Evolutionary conservation across 2,113 vertebrate species (phyloP).

Genomic region (Halcyon malimbica): DNA sequence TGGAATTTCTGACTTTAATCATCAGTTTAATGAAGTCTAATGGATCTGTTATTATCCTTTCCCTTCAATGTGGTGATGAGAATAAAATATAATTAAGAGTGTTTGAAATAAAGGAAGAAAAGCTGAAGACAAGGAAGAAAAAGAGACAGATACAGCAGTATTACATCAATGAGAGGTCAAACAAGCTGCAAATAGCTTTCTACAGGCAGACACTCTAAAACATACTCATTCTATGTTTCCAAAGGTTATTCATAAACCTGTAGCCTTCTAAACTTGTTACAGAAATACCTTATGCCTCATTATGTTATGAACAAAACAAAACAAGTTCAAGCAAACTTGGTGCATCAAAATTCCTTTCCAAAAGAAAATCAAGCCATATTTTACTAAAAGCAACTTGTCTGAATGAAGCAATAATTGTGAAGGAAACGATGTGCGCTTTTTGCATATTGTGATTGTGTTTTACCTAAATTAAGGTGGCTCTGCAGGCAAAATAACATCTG

Average conservation of each 20-base stretch:
- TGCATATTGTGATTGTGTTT: not conserved
- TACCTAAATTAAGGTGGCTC: not conserved
- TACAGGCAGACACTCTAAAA: not conserved
- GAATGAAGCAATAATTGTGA: not conserved
- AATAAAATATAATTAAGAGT: constrained; percentile 45
- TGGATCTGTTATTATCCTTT: constrained; percentile 45
- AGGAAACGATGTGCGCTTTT: not conserved
- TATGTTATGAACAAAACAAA: not conserved
- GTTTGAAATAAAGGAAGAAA: constrained; percentile 51
- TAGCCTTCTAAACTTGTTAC: not conserved
- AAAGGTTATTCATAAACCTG: not conserved
- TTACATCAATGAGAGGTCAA: not conserved
- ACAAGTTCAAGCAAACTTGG: not conserved
- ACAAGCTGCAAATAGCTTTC: not conserved
- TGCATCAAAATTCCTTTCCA: not conserved
- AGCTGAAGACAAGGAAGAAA: not conserved
- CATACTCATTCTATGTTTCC: not conserved
- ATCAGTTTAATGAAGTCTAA: constrained; percentile 58
- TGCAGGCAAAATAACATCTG: not conserved
- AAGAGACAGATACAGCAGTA: not conserved
- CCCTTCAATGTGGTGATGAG: not conserved
- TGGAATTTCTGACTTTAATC: constrained; percentile 42
- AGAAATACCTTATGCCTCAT: not conserved
- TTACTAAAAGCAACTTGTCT: not conserved
- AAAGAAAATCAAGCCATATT: not conserved